Evolutionary conservation across 2,113 vertebrate species (phyloP), one percentile per base, ranked within the genome.

Genomic region (Lutjanus erythropterus): DNA sequence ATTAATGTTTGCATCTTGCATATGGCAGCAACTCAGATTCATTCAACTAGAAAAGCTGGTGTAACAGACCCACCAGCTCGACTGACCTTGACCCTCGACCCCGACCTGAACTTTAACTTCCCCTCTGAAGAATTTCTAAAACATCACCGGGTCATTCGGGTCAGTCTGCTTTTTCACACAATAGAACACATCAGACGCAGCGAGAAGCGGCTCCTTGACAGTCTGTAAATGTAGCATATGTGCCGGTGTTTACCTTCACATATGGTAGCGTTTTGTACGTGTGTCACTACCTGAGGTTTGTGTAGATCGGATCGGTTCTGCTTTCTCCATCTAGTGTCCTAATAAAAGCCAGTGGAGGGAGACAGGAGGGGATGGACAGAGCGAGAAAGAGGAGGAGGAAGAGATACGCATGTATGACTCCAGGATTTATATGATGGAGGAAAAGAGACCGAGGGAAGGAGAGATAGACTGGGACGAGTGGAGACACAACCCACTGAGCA

Each of bases 291-390:
- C 72, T 65, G 56, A n/a, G 58, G 55, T 42, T 46, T 72, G 37
- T 53, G 33, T 4, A 9, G 42, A 44, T 64, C 37, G n/a, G 50
- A 18, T 29, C 67, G 2, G 39, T n/a, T 92, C 91, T 92, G 86
- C 77, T 94, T 92, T 92, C 86, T 70, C 84, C 90, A 86, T 93
- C 86, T 61, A 72, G 84, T 76, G 81, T 91, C 83, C 80, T 86
- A 82, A 91, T 93, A 92, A 93, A 92, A 91, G 42, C 79, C 81
- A 84, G 73, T 46, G 86, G 83, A 89, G 88, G 80, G 85, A 89
- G 83, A 86, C 87, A 33, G 81, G 11, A 12, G 55, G 55, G 53
- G 47, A 75, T 18, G 86, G 74, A 81, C 39, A 14, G 83, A 82
- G 64, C 27, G 58, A 79, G 83, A 46, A 67, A 65, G 71, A 83